Percentiles rank a stretch among this genome's conserved stretches.
phyloP scores from a whole-genome alignment of 2,888 invertebrate genomes.

The Polydrusus tereticollis region DNA sequence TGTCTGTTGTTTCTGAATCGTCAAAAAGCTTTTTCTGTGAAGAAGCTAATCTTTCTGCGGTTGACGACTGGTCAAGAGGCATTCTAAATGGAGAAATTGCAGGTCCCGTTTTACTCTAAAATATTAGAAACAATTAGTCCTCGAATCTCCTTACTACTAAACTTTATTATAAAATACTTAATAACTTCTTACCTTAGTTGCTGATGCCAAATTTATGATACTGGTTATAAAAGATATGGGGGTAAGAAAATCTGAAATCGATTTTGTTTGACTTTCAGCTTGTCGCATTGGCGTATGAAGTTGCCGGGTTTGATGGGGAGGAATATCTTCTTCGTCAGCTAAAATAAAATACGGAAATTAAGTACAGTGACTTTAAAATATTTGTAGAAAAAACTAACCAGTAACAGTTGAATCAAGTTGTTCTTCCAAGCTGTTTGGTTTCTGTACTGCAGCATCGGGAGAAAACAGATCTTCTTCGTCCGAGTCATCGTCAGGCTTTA shows the following conservation, averaged over 20 bases:
- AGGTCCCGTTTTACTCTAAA: constrained; percentile 46
- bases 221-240: constrained; percentile 67
- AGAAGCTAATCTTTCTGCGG: constrained; percentile 52
- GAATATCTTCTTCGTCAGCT: constrained; percentile 60
- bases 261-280: constrained; percentile 52
- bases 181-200: constrained; percentile 62
- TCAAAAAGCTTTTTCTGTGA: constrained; percentile 66
- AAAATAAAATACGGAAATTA: not conserved
- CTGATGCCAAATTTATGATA: constrained; percentile 63
- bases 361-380: not conserved
- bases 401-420: constrained; percentile 44
- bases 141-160: too few species aligned
- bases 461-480: constrained; percentile 59
- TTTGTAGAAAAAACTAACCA: constrained; percentile 15
- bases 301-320: constrained; percentile 59
- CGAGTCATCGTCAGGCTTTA: constrained; percentile 61
- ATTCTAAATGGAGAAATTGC: constrained; percentile 54
- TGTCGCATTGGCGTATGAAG: constrained; percentile 56
- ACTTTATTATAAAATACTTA: too few species aligned
- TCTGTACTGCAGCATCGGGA: constrained; percentile 1
- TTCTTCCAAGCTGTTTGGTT: not conserved
- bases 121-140: too few species aligned
- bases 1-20: constrained; percentile 58
- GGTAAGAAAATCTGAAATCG: constrained; percentile 66
- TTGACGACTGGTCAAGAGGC: constrained; percentile 57